A percentile compares a stretch with the other conserved stretches of the same genome.
Conservation (phyloP, 2,113 vertebrate genomes). For the Phaethon lepturus region DNA sequence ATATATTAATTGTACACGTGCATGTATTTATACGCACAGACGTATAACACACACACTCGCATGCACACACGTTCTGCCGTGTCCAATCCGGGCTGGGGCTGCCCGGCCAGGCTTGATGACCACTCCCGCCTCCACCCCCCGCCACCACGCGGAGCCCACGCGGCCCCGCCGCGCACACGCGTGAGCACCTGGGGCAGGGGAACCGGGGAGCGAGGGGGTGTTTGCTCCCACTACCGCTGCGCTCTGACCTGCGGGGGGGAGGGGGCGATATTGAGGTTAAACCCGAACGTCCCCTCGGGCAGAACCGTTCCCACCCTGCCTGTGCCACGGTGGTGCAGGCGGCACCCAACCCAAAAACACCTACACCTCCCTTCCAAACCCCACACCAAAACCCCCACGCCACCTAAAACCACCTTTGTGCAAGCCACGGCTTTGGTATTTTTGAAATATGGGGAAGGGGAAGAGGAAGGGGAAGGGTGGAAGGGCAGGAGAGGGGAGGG, state of each 20-base stretch:
- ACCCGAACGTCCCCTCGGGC: background rate
- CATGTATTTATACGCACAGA: no score
- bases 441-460: background rate
- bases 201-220: fast-evolving
- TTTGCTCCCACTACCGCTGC: background rate
- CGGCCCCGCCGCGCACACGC: fast-evolving
- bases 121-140: no score
- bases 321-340: fast-evolving
- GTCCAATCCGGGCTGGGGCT: fast-evolving
- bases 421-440: background rate
- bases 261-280: background rate
- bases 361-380: no score
- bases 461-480: background rate
- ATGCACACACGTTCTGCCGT: background rate
- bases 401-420: background rate
- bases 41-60: no score
- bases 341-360: background rate
- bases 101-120: background rate
- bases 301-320: background rate
- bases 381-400: background rate
- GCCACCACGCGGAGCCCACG: background rate
- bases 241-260: background rate
- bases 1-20: fast-evolving
- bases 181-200: background rate
- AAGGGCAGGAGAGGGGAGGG: no score